These are phyloP conservation scores for Acleris emargana DNA, from an alignment of 2,888 invertebrate species.

Conservation along the genomic window DNA sequence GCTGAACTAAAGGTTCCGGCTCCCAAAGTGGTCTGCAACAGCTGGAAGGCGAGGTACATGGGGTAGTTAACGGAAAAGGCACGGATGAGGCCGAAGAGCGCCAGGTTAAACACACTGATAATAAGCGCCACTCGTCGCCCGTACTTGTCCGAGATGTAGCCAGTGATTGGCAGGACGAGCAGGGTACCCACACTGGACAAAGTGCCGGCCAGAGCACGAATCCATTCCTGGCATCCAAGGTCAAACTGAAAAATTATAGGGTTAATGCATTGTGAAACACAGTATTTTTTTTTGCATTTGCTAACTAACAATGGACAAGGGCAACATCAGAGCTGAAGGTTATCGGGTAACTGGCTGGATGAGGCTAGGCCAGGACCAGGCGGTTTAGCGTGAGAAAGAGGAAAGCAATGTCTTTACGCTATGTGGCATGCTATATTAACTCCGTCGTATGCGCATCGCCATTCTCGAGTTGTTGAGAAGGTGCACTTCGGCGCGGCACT, in stretches of 20 bases:
- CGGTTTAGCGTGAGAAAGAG: too few relatives aligned
- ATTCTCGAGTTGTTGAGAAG: too few relatives aligned
- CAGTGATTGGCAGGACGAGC: slow-evolving; percentile 86
- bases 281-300: too few relatives aligned
- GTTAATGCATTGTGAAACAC: too few relatives aligned
- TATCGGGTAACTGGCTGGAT: too few relatives aligned
- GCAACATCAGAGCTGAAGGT: too few relatives aligned
- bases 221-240: slow-evolving; percentile 87
- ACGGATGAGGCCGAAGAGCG: slow-evolving; percentile 75
- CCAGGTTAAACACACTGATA: slow-evolving; percentile 66
- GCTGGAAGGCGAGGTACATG: slow-evolving; percentile 80
- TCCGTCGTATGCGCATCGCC: too few relatives aligned
- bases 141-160: slow-evolving; percentile 87
- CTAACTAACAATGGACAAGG: too few relatives aligned
- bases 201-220: slow-evolving; percentile 88
- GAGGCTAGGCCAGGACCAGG: too few relatives aligned
- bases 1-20: slow-evolving; percentile 81
- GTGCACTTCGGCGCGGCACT: too few relatives aligned
- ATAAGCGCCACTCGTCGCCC: slow-evolving; percentile 80
- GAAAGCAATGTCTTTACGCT: too few relatives aligned
- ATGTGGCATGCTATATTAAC: too few relatives aligned
- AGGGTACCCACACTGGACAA: slow-evolving; percentile 88
- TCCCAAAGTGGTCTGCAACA: slow-evolving; percentile 78
- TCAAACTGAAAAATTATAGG: slow-evolving; percentile 78
- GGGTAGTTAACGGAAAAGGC: slow-evolving; percentile 82